Evolutionary conservation across 2,888 invertebrate genomes (phyloP).

Genomic region (Spodoptera exigua): DNA sequence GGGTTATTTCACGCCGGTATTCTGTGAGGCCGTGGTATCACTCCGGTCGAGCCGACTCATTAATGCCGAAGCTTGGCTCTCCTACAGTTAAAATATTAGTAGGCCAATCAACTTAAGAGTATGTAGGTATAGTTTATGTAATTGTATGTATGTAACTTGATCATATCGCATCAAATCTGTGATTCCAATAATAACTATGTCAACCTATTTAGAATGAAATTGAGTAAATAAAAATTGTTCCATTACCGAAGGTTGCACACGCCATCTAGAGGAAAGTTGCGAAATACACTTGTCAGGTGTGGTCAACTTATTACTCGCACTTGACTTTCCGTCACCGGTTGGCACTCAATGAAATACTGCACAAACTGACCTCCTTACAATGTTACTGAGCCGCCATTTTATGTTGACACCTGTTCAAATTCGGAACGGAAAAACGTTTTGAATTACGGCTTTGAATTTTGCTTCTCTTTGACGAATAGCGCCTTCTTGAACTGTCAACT

Average conservation of each 20-base stretch:
- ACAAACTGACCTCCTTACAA: slow-evolving; percentile 33
- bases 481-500: slow-evolving; percentile 5
- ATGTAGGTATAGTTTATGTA: no score
- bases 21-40: no score
- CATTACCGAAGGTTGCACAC: slow-evolving; percentile 21
- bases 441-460: not conserved
- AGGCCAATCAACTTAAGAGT: no score
- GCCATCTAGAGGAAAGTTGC: slow-evolving; percentile 47
- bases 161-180: no score
- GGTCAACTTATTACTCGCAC: slow-evolving; percentile 26
- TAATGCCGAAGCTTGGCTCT: no score
- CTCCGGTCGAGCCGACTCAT: no score
- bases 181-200: no score
- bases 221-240: not conserved
- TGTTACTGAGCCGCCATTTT: slow-evolving; percentile 12
- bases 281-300: slow-evolving; percentile 40
- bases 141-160: no score
- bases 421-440: not conserved
- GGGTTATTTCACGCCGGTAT: no score
- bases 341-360: slow-evolving; percentile 25
- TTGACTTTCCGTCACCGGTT: slow-evolving; percentile 32
- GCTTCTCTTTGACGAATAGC: not conserved
- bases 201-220: no score
- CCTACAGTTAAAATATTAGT: no score
- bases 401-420: not conserved